Evolutionary conservation across 2,797 vertebrate genomes (phyloP), one percentile per base, ranked within the genome.

Genomic region (Lophius americanus): DNA sequence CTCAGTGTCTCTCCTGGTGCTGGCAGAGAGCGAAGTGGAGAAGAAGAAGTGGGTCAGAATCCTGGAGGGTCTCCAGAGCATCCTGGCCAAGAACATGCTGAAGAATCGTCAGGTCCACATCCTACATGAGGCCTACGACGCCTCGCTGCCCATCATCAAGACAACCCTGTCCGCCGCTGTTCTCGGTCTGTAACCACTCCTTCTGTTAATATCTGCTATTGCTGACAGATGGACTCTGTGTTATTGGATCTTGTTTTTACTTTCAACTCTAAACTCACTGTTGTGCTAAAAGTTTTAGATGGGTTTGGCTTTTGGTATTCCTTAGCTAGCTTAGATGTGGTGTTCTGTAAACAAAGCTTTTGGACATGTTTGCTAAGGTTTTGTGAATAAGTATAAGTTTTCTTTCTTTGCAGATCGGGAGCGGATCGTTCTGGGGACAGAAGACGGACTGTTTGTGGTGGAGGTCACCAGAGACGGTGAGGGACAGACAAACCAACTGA

Each of bases 21-120:
- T 99, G 88, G 96, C 97, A 0, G 98, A 99, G 89, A 98, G 93
- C 2, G 97, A 99, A 82, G 92, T 89, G 2, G 98, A 99, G 77
- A 98, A 99, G 91, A 93, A 92, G 84, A 98, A 96, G 85, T 99
- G 98, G 98, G 96, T 99, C 55, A 94, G 97, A 64, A 96, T 99
- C 77, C 91, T 99, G 50, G 97, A 98, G 81, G 94, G 97, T 7
- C 90, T 99, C 63, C 96, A 96, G 89, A 94, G 85, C 72, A 96
- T 99, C 87, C 90, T 99, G 67, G 93, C 94, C 74, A 97, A 98
- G 91, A 99, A 99, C 92, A 92, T 87, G 41, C 92, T 98, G 76
- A 93, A 80, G 85, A 96, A 91, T 90, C 94, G 91, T 36, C 89
- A 91, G 10, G 96, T 99, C 56, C 97, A 98, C 42, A 60, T 93